Conservation (phyloP, 1,140 invertebrate genomes). For the Frieseomelitta varia region DNA sequence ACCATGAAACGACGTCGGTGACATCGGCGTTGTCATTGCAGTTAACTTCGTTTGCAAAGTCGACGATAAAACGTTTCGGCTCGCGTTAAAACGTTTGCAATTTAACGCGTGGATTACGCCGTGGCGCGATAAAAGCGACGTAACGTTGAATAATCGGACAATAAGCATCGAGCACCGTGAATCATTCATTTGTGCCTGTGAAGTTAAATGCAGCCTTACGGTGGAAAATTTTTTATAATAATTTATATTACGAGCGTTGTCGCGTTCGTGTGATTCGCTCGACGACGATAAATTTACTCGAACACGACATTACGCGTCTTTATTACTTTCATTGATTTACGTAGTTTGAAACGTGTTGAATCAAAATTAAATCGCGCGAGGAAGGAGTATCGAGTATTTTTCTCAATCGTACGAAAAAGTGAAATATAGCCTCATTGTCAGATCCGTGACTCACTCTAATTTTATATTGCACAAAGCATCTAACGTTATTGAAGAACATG, state of each 20-base stretch:
- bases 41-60: not conserved
- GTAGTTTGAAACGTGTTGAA: not conserved
- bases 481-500: not conserved
- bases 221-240: not conserved
- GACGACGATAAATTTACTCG: not conserved
- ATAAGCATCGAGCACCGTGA: not conserved
- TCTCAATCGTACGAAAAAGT: not conserved
- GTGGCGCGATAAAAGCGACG: not conserved
- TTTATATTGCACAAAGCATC: not conserved
- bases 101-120: not conserved
- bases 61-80: not conserved
- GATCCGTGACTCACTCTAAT: not conserved
- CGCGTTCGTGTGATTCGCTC: not conserved
- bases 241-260: not conserved
- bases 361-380: not conserved
- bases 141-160: constrained; percentile 2
- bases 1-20: constrained; percentile 1
- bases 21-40: constrained; percentile 4
- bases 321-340: not conserved
- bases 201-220: not conserved
- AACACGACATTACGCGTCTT: not conserved
- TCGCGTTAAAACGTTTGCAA: constrained; percentile 5
- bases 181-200: not conserved
- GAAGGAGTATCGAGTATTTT: not conserved
- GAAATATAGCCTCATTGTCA: no score